A percentile compares a stretch with the other conserved stretches of the same genome.
phyloP scores from a whole-genome alignment of 2,113 vertebrate genomes.

The Heterocephalus glaber region DNA sequence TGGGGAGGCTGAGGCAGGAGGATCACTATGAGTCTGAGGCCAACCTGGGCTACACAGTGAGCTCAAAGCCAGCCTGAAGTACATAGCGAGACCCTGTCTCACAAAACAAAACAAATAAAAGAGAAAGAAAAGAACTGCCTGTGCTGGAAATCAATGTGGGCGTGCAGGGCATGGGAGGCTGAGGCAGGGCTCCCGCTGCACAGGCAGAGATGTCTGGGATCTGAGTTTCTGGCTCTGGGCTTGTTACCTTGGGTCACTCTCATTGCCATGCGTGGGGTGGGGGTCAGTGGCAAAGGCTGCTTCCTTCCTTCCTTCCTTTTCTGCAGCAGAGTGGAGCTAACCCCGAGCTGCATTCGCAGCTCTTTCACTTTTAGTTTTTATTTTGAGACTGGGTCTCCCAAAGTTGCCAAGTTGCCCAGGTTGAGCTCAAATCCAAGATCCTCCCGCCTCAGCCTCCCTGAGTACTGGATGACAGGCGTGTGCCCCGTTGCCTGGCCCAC shows the following conservation, averaged over 20 bases:
- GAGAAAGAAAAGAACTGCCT: too few species aligned
- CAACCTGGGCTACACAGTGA: not conserved
- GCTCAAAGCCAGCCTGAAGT: not conserved
- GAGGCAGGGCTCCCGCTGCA: not conserved
- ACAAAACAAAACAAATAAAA: not conserved
- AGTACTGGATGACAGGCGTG: not conserved
- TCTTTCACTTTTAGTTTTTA: not conserved
- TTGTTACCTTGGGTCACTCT: not conserved
- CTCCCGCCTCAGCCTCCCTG: not conserved
- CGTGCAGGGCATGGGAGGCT: not conserved
- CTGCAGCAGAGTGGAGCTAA: not conserved
- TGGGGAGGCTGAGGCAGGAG: not conserved
- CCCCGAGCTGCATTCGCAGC: not conserved
- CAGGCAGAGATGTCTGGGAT: not conserved
- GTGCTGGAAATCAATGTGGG: not conserved
- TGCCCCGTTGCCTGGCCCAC: too few species aligned
- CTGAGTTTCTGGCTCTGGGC: too few species aligned
- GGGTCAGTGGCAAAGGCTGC: not conserved
- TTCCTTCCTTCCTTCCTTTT: not conserved
- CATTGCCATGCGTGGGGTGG: not conserved
- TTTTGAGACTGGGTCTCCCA: not conserved
- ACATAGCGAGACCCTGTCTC: not conserved
- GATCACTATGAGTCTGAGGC: not conserved
- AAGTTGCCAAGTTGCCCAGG: not conserved
- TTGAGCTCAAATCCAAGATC: not conserved